Conservation (phyloP, 2,113 vertebrate genomes). For the Pedionomus torquatus region DNA sequence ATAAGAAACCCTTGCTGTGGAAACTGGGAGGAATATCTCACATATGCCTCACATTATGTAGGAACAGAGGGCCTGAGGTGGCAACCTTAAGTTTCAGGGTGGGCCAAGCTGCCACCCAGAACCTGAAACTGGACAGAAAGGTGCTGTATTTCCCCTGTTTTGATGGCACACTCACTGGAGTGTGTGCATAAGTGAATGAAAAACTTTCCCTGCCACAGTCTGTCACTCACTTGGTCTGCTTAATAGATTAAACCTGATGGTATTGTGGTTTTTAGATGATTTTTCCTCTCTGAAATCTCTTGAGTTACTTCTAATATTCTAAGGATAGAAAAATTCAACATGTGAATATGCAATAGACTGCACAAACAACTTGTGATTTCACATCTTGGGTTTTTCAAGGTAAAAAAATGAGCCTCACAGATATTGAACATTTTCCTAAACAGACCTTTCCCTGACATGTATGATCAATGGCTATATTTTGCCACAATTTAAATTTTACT, state of each 20-base stretch:
- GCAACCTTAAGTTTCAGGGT: not conserved
- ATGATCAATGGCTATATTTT: not conserved
- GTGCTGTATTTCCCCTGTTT: not conserved
- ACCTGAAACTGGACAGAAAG: rapidly evolving
- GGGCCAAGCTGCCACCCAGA: not conserved
- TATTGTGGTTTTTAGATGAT: not conserved
- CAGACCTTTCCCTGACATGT: not conserved
- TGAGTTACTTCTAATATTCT: not conserved
- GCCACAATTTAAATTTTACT: not conserved
- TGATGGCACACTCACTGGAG: not conserved
- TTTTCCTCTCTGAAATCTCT: not conserved
- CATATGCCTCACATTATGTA: not conserved
- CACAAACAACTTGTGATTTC: not conserved
- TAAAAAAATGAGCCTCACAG: not conserved
- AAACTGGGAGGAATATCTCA: not conserved
- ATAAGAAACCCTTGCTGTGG: not conserved
- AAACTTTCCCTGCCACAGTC: not conserved
- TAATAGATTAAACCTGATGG: not conserved
- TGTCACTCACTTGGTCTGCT: not conserved
- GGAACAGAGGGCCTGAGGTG: not conserved
- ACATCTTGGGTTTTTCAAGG: not conserved
- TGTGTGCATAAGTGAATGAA: not conserved
- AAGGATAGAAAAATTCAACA: not conserved
- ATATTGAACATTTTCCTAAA: not conserved
- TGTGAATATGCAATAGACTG: not conserved